Conservation (phyloP, 2,797 vertebrate genomes). For the Uromys caudimaculatus region DNA sequence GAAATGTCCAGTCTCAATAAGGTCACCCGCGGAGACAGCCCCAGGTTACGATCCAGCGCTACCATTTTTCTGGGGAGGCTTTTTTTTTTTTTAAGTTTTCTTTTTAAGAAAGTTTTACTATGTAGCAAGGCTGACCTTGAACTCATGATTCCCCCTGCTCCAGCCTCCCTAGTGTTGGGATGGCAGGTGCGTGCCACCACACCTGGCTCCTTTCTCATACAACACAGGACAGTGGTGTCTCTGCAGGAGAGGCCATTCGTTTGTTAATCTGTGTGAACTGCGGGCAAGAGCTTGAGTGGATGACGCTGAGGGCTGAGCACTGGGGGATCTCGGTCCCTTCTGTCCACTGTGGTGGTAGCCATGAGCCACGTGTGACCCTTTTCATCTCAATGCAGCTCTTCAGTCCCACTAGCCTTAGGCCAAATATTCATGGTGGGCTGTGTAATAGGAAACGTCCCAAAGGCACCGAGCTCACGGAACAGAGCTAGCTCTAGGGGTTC, state of each 20-base stretch:
- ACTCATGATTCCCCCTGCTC: not conserved
- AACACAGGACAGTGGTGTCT: not conserved
- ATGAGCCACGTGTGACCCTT: not conserved
- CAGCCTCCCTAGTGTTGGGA: not conserved
- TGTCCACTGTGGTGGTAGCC: not conserved
- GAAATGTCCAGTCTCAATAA: not conserved
- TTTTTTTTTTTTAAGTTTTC: not conserved
- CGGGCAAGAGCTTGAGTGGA: not conserved
- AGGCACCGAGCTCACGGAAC: not conserved
- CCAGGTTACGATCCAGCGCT: not conserved
- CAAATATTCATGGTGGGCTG: not conserved
- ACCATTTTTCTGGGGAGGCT: not conserved
- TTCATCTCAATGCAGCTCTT: slow-evolving; percentile 5
- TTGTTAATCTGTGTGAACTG: not conserved
- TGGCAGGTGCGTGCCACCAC: not conserved
- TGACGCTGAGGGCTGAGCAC: not conserved
- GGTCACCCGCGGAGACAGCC: not conserved
- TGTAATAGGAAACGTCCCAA: not conserved
- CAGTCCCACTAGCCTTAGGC: not conserved
- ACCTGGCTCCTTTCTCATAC: not conserved
- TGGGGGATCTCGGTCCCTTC: not conserved
- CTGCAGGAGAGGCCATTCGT: not conserved
- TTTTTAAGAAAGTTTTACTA: not conserved
- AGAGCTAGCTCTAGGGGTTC: not conserved
- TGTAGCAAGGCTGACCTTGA: not conserved